A percentile compares a stretch with the other conserved stretches of the same genome.
Evolutionary conservation across 2,113 vertebrate species (phyloP).

Genomic region (Nematolebias whitei): DNA sequence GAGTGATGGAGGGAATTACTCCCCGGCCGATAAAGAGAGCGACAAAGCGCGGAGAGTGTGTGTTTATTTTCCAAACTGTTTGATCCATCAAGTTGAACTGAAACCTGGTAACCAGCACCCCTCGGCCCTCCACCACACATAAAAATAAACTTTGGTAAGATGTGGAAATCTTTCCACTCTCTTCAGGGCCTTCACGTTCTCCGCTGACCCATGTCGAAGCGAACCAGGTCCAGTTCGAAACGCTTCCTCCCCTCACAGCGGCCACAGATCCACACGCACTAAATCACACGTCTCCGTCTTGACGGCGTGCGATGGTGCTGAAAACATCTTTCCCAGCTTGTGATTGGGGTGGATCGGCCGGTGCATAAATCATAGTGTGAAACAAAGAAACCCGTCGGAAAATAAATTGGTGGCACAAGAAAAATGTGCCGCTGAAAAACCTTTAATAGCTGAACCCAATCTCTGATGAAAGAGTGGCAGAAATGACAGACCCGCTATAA

Average conservation of each 20-base stretch:
- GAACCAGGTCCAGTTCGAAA: constrained; percentile 17
- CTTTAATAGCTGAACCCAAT: constrained; percentile 8
- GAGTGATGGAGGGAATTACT: constrained; percentile 52
- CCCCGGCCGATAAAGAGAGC: constrained; percentile 37
- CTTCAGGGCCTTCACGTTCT: constrained; percentile 43
- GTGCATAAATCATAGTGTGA: constrained; percentile 46
- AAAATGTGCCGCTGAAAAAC: not conserved
- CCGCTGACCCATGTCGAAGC: constrained; percentile 53
- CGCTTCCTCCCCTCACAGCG: constrained; percentile 51
- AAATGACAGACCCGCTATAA: constrained; percentile 19
- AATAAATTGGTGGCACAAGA: not conserved
- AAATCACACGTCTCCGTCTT: constrained; percentile 55
- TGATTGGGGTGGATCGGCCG: constrained; percentile 59
- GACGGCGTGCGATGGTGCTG: constrained; percentile 71
- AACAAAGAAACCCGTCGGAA: constrained; percentile 10
- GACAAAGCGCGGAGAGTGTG: constrained; percentile 53
- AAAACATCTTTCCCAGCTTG: constrained; percentile 70
- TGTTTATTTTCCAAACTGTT: constrained; percentile 71
- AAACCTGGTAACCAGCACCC: constrained; percentile 36
- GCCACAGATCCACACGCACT: constrained; percentile 40
- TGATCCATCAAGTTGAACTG: constrained; percentile 56
- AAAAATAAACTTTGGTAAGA: constrained; percentile 64
- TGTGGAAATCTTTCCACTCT: constrained; percentile 52
- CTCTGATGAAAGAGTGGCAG: constrained; percentile 21
- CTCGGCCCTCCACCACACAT: constrained; percentile 1